phyloP scores from a whole-genome alignment of 1,140 invertebrate genomes.

The Paraescarpia echinospica region DNA sequence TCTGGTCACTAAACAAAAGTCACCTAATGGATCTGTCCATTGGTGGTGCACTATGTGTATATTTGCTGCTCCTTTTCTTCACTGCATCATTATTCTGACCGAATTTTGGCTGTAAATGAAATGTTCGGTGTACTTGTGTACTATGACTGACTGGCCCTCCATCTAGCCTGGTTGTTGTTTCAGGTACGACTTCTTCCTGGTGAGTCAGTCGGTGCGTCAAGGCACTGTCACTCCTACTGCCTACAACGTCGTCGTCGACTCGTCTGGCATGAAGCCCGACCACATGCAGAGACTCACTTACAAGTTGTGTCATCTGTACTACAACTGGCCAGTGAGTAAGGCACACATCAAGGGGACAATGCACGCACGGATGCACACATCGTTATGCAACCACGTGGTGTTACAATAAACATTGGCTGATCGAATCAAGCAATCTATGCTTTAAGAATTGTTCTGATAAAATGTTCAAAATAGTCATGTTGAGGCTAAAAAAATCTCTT shows the following conservation, averaged over 20 bases:
- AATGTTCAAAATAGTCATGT: not conserved
- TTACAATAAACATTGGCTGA: too few relatives aligned
- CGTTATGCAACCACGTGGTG: too few relatives aligned
- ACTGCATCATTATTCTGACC: too few relatives aligned
- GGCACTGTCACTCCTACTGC: constrained; percentile 80
- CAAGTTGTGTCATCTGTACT: constrained; percentile 83
- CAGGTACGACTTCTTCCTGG: constrained; percentile 73
- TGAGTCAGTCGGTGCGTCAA: constrained; percentile 74
- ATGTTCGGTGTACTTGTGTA: not conserved
- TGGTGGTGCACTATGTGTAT: too few relatives aligned
- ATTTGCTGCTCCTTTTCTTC: not conserved
- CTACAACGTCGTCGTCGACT: constrained; percentile 77
- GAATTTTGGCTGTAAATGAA: too few relatives aligned
- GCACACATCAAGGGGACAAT: not conserved
- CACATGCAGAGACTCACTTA: constrained; percentile 78
- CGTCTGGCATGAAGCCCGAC: constrained; percentile 65
- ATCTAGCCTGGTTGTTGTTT: not conserved
- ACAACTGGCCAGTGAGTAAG: constrained; percentile 77
- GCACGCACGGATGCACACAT: too few relatives aligned
- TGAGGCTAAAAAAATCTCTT: too few relatives aligned
- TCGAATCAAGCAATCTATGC: too few relatives aligned
- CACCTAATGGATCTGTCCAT: too few relatives aligned
- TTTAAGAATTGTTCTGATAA: too few relatives aligned
- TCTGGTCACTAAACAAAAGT: too few relatives aligned
- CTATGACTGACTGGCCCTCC: not conserved